These are phyloP conservation scores for Onychostoma macrolepis DNA, from an alignment of 2,113 vertebrate species.

Conservation along the genomic window DNA sequence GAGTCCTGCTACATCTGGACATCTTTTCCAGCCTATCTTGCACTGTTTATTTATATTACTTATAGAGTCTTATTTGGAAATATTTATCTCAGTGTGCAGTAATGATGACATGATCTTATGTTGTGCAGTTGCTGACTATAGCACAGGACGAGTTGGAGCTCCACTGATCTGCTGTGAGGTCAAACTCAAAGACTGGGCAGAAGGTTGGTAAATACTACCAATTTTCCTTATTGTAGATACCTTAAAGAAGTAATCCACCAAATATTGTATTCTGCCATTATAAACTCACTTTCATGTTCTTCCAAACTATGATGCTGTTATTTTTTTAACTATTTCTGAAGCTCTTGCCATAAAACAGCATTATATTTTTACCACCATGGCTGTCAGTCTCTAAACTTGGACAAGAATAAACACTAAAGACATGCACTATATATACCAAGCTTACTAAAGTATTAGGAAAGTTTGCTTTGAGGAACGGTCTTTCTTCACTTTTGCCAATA, in stretches of 20 bases:
- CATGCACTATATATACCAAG: neutral
- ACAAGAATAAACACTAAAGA: neutral
- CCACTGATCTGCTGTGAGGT: conserved; percentile 96
- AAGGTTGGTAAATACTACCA: conserved; percentile 80
- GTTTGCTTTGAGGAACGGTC: neutral
- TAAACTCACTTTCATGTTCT: neutral
- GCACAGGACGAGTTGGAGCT: conserved; percentile 94
- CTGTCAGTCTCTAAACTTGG: neutral
- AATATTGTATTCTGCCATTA: neutral
- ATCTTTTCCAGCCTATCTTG: neutral
- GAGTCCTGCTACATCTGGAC: neutral
- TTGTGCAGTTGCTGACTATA: conserved; percentile 75
- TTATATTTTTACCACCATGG: neutral
- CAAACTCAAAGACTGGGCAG: conserved; percentile 90
- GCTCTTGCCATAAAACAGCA: neutral
- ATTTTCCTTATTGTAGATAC: neutral
- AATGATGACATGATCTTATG: neutral
- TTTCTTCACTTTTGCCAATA: neutral
- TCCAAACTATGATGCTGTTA: neutral
- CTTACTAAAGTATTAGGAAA: neutral
- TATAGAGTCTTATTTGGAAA: neutral
- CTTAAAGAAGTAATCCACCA: neutral
- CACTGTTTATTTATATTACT: neutral
- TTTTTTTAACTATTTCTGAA: neutral
- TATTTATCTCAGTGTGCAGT: neutral